Evolutionary conservation across 2,888 invertebrate genomes (phyloP).

Genomic region (Zygothrica quintamaculata): DNA sequence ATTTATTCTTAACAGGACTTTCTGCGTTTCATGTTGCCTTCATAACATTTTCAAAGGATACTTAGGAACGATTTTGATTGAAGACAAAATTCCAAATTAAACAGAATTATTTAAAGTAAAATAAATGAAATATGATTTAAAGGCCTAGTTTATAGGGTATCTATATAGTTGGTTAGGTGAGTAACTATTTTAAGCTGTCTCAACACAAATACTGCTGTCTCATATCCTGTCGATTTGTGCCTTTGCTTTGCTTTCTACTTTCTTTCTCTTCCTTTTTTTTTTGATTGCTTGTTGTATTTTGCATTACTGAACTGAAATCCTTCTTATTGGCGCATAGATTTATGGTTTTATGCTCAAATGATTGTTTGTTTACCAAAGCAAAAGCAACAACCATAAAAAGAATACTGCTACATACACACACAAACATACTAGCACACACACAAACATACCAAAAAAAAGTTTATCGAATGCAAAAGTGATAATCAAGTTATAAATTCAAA

Average conservation of each 20-base stretch:
- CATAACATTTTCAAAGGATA: too few species aligned
- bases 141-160: slow-evolving; percentile 21
- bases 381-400: slow-evolving; percentile 14
- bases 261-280: slow-evolving; percentile 5
- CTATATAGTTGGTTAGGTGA: not conserved
- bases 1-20: too few species aligned
- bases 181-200: slow-evolving; percentile 6
- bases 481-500: slow-evolving; percentile 71
- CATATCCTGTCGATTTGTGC: slow-evolving; percentile 17
- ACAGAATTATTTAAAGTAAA: too few species aligned
- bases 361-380: slow-evolving; percentile 46
- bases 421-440: slow-evolving; percentile 1
- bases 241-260: slow-evolving; percentile 1
- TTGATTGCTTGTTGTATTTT: slow-evolving; percentile 32
- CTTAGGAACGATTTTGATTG: too few species aligned
- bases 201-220: slow-evolving; percentile 40
- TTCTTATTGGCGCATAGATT: slow-evolving; percentile 63
- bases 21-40: too few species aligned
- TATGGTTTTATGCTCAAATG: slow-evolving; percentile 70
- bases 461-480: slow-evolving; percentile 60
- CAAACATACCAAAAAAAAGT: slow-evolving; percentile 10
- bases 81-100: too few species aligned
- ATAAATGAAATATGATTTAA: too few species aligned
- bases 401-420: not conserved
- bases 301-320: slow-evolving; percentile 43